These are phyloP conservation scores for Rhamnusium bicolor DNA, from an alignment of 2,888 invertebrate genomes.

Conservation along the genomic window DNA sequence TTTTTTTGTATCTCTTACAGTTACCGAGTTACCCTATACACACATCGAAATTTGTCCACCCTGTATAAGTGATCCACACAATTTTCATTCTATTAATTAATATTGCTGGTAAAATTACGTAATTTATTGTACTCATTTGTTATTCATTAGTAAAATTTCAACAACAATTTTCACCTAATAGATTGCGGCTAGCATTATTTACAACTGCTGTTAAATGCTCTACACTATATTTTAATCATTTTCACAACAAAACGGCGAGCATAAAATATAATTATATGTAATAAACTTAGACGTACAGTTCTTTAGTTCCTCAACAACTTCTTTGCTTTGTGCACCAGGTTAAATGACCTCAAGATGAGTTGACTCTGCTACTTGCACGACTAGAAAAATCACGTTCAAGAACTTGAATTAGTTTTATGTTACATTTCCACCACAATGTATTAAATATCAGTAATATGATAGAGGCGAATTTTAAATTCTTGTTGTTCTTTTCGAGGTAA, in stretches of 20 bases:
- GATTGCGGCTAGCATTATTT: slow-evolving; percentile 6
- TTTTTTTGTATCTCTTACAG: too few relatives aligned
- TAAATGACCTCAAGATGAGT: slow-evolving; percentile 56
- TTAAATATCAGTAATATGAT: slow-evolving; percentile 40
- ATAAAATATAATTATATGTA: slow-evolving; percentile 48
- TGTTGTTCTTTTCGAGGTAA: slow-evolving; percentile 28
- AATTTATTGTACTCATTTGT: slow-evolving; percentile 12
- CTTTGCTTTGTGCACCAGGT: slow-evolving; percentile 43
- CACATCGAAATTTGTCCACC: background rate
- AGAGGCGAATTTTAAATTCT: background rate
- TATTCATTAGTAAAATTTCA: slow-evolving; percentile 13
- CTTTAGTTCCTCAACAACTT: slow-evolving; percentile 35
- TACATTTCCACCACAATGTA: slow-evolving; percentile 46
- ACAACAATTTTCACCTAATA: slow-evolving; percentile 19
- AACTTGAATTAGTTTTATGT: slow-evolving; percentile 54
- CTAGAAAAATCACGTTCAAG: slow-evolving; percentile 52
- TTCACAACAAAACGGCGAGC: background rate
- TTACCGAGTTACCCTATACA: too few relatives aligned
- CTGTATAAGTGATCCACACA: slow-evolving; percentile 14
- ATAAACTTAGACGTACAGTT: slow-evolving; percentile 43
- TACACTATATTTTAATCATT: background rate
- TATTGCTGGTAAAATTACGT: slow-evolving; percentile 1
- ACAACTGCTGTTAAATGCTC: background rate
- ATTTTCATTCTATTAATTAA: slow-evolving; percentile 28
- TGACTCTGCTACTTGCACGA: slow-evolving; percentile 54